These are phyloP conservation scores for Cydia pomonella DNA, from an alignment of 1,140 invertebrate genomes.

Conservation along the genomic window DNA sequence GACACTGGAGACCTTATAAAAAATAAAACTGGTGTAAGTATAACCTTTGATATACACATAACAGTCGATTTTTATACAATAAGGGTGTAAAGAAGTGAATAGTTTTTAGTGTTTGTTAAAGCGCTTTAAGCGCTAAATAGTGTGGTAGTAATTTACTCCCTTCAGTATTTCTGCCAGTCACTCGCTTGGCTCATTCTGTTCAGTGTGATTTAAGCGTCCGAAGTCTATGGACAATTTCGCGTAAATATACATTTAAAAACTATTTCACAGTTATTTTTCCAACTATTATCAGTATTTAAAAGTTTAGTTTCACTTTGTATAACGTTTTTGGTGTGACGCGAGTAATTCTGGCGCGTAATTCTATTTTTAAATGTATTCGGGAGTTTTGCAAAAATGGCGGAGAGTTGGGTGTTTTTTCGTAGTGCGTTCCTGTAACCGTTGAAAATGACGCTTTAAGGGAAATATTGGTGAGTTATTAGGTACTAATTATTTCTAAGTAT, in stretches of 20 bases:
- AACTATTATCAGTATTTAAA: background rate
- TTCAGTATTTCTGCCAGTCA: constrained; percentile 70
- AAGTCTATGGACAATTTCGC: background rate
- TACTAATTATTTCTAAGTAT: background rate
- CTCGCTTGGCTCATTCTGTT: constrained; percentile 57
- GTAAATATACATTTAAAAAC: constrained; percentile 5
- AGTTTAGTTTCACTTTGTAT: background rate
- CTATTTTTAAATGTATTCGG: constrained; percentile 23
- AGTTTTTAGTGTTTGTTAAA: background rate
- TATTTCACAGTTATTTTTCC: background rate
- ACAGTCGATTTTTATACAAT: background rate
- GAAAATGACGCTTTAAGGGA: background rate
- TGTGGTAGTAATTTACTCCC: constrained; percentile 51
- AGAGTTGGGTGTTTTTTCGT: constrained; percentile 33
- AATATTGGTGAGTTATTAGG: constrained; percentile 10
- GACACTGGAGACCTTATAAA: background rate
- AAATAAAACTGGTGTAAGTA: no score
- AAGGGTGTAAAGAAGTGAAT: background rate
- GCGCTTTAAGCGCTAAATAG: constrained; percentile 32
- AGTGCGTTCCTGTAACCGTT: constrained; percentile 23
- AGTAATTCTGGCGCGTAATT: constrained; percentile 18
- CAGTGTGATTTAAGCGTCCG: constrained; percentile 41
- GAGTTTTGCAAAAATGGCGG: constrained; percentile 31
- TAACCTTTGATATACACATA: no score
- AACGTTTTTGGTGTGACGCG: background rate